Conservation (phyloP, 2,797 vertebrate genomes). For the Acanthopagrus latus region DNA sequence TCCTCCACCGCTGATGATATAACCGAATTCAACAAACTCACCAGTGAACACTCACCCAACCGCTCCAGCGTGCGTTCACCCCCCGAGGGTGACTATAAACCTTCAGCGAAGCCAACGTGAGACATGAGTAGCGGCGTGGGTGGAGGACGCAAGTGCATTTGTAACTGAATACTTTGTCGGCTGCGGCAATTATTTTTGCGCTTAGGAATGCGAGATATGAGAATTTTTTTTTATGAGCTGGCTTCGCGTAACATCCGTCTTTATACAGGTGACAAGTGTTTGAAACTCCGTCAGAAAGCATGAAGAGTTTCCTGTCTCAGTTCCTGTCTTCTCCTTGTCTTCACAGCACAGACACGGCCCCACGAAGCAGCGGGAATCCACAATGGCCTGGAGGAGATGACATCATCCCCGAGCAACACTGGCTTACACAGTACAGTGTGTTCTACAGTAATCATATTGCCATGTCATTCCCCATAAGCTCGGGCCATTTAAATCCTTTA, state of each 20-base stretch:
- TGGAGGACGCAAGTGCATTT: conserved; percentile 41
- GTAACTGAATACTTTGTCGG: conserved; percentile 56
- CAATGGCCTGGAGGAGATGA: conserved; percentile 70
- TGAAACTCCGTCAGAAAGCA: conserved; percentile 58
- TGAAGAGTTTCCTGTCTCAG: conserved; percentile 57
- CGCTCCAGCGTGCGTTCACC: conserved; percentile 29
- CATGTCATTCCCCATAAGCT: conserved; percentile 77
- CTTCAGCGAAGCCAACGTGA: conserved; percentile 36
- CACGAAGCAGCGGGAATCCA: conserved; percentile 59
- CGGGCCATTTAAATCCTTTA: conserved; percentile 76
- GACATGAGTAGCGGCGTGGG: conserved; percentile 28
- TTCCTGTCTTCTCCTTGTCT: conserved; percentile 33
- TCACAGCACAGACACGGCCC: conserved; percentile 36
- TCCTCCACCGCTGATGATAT: conserved; percentile 11
- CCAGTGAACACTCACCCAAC: conserved; percentile 32
- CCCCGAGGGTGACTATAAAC: conserved; percentile 45
- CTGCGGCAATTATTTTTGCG: conserved; percentile 23
- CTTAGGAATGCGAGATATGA: conserved; percentile 9
- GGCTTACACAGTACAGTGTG: conserved; percentile 66
- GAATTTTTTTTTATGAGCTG: conserved; percentile 53
- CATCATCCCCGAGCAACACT: conserved; percentile 73
- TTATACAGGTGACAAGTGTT: conserved; percentile 59
- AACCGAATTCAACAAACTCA: conserved; percentile 35
- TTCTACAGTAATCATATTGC: conserved; percentile 77
- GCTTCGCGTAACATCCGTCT: conserved; percentile 24